Evolutionary conservation across 2,888 invertebrate genomes (phyloP).

Genomic region (Drosophila paucipuncta): DNA sequence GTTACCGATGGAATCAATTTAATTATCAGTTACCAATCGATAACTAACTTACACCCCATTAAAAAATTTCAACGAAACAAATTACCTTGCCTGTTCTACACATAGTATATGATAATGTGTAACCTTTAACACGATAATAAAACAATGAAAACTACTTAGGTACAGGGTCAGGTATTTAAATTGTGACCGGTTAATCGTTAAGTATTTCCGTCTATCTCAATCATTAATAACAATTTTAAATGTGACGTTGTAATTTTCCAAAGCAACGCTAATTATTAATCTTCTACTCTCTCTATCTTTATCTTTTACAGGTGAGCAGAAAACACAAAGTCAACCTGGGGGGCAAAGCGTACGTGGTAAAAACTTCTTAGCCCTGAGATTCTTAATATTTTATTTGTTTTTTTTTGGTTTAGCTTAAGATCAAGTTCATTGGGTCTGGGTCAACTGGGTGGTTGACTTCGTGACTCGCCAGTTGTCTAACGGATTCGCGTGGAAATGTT

Average conservation of each 20-base stretch:
- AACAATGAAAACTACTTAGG: neutral
- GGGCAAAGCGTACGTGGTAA: constrained; percentile 8
- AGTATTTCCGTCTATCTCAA: constrained; percentile 19
- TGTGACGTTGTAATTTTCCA: constrained; percentile 38
- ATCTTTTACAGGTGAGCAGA: constrained; percentile 43
- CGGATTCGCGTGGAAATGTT: constrained; percentile 62
- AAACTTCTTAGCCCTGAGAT: constrained; percentile 64
- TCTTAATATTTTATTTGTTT: constrained; percentile 22
- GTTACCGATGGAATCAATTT: neutral
- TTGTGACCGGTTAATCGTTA: constrained; percentile 27
- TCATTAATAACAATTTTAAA: constrained; percentile 36
- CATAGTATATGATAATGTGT: neutral
- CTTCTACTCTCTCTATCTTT: constrained; percentile 1
- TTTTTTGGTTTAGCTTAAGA: constrained; percentile 28
- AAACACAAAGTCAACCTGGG: neutral
- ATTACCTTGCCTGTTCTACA: neutral
- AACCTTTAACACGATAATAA: constrained; percentile 11
- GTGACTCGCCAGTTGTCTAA: constrained; percentile 36
- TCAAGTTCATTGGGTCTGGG: constrained; percentile 78
- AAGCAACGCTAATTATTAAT: constrained; percentile 18
- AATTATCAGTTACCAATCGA: neutral
- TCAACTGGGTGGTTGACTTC: constrained; percentile 53
- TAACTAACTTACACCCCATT: neutral
- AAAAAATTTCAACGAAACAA: neutral
- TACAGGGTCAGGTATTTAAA: constrained; percentile 33